Base-by-base conservation (phyloP, 2,797 vertebrate species). In the Enteromius anoplus region DNA sequence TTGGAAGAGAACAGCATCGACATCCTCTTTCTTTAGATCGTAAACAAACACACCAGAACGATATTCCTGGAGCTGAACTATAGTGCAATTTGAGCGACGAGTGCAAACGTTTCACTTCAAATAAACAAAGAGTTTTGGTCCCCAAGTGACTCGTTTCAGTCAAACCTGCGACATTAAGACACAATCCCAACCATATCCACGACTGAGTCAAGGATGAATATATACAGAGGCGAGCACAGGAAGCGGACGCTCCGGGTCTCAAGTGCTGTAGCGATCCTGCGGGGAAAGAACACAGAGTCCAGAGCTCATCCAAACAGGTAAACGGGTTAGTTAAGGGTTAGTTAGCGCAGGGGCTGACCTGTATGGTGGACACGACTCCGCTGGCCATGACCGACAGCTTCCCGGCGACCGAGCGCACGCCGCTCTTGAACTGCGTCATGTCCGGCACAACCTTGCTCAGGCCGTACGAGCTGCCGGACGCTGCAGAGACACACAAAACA, bases 311-410 rank as follows among this genome's bases (percentile, higher is more conserved):
- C 21, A 75, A 0, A n/a, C 12, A 49, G 6, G 1, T 3, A 2
- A 19, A 5, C 0, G 3, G 0, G 21, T 65, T 1, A 2, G 47
- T 14, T 6, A 29, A 4, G 53, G 40, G 29, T 3, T 19, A 34
- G 21, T 47, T n/a, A 15, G 70, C 10, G 6, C 9, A 21, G 19
- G 34, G n/a, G 88, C 93, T 80, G 1, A 98, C 98, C 97, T 99
- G 98, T 88, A 99, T 97, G 11, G 97, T 93, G 47, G 91, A 97
- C 90, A 99, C 96, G 2, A 99, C 97, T 0, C 97, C 98, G 12
- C 97, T 99, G 84, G 98, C 98, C 90, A 99, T 96, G 70, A 97
- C 96, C 0, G 98, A 99, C 47, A 99, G 96, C 70, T 94, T 97
- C 17, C 98, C 98, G 0, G 98, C 98, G 0, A 99, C 96, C 0